These are phyloP conservation scores for Athetis lepigone DNA, from an alignment of 2,888 invertebrate genomes.

Conservation along the genomic window DNA sequence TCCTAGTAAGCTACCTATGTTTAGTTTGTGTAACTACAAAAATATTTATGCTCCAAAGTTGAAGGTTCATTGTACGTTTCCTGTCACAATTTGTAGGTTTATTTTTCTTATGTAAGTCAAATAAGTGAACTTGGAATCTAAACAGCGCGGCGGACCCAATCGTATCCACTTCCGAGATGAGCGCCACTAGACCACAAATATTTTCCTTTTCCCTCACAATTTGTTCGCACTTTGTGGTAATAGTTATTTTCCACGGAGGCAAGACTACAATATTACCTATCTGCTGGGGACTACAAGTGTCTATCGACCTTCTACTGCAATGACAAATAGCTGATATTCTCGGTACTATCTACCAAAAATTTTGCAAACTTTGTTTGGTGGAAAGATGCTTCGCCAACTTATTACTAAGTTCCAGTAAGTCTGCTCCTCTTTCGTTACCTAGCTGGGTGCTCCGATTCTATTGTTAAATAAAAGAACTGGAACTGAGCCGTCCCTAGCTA, in stretches of 20 bases:
- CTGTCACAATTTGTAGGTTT: constrained; percentile 47
- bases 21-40: constrained; percentile 16
- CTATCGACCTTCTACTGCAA: constrained; percentile 19
- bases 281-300: constrained; percentile 22
- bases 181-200: constrained; percentile 53
- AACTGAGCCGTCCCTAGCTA: constrained; percentile 19
- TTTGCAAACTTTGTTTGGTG: constrained; percentile 41
- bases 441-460: constrained; percentile 4
- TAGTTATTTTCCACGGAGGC: constrained; percentile 45
- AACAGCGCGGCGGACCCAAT: constrained; percentile 52
- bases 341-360: constrained; percentile 9
- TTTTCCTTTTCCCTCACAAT: constrained; percentile 54
- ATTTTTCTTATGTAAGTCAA: constrained; percentile 61
- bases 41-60: constrained; percentile 34
- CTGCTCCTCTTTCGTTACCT: constrained; percentile 31
- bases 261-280: constrained; percentile 38
- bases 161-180: constrained; percentile 61
- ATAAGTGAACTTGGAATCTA: constrained; percentile 55
- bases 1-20: neutral
- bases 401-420: constrained; percentile 50
- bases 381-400: constrained; percentile 55
- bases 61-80: constrained; percentile 16
- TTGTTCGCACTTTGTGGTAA: constrained; percentile 54
- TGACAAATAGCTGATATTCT: constrained; percentile 25
- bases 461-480: constrained; percentile 39